phyloP scores from a whole-genome alignment of 2,113 vertebrate species.

The Macrotis lagotis region DNA sequence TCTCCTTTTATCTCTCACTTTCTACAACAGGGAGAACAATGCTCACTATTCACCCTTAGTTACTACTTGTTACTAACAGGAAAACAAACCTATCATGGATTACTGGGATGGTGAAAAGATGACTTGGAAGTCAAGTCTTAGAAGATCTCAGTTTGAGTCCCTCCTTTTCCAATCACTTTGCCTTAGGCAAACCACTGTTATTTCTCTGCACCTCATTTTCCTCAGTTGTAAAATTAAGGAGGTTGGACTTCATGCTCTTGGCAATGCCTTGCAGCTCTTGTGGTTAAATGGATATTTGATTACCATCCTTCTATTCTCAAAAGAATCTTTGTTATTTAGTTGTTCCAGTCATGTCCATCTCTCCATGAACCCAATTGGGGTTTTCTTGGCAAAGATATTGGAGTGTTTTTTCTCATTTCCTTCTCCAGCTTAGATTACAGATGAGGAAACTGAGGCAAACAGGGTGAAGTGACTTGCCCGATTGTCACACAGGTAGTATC shows the following conservation, averaged over 20 bases:
- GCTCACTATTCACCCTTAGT: neutral
- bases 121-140: neutral
- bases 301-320: neutral
- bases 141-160: neutral
- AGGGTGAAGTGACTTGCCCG: neutral
- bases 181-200: neutral
- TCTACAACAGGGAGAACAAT: neutral
- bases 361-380: neutral
- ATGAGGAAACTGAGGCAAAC: neutral
- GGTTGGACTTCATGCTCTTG: neutral
- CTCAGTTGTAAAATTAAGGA: neutral
- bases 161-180: neutral
- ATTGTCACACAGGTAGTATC: neutral
- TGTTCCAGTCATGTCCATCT: neutral
- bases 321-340: neutral
- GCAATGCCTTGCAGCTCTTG: neutral
- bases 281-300: neutral
- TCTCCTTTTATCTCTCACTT: neutral
- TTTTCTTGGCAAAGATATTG: neutral
- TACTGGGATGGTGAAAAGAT: neutral
- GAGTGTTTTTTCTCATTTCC: neutral
- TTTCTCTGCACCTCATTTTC: neutral
- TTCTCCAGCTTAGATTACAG: neutral
- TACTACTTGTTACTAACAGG: neutral
- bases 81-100: neutral